These are phyloP conservation scores for Scytalopus superciliaris DNA, from an alignment of 2,113 vertebrate genomes.

Conservation along the genomic window DNA sequence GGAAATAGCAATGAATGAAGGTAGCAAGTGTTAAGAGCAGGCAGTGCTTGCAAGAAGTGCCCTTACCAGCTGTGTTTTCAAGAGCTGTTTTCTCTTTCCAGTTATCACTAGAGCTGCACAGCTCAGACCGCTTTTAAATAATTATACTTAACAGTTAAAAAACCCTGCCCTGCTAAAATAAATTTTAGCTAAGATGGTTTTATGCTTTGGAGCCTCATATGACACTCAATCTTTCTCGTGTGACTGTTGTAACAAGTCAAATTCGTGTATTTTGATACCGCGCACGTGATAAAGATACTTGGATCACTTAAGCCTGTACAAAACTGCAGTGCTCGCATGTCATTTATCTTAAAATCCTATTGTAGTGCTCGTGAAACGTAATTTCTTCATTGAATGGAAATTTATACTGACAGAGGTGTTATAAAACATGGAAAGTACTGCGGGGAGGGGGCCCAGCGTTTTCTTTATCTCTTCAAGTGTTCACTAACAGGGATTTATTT, in stretches of 20 bases:
- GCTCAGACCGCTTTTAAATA: background rate
- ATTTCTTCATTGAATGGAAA: slow-evolving; percentile 37
- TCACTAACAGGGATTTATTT: background rate
- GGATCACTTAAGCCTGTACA: slow-evolving; percentile 15
- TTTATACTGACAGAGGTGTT: slow-evolving; percentile 52
- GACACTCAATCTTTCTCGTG: background rate
- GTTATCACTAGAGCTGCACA: background rate
- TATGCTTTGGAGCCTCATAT: background rate
- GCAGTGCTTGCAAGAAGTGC: background rate
- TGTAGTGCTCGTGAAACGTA: background rate
- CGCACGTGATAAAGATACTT: background rate
- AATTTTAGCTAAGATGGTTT: background rate
- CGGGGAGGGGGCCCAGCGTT: background rate
- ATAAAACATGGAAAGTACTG: slow-evolving; percentile 17
- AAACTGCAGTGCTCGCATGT: slow-evolving; percentile 19
- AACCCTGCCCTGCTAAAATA: background rate
- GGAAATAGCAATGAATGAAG: background rate
- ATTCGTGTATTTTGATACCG: slow-evolving; percentile 39
- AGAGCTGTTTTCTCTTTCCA: background rate
- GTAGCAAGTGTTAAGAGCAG: background rate
- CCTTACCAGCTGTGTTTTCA: background rate
- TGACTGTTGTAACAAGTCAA: slow-evolving; percentile 11
- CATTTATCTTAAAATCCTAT: slow-evolving; percentile 53
- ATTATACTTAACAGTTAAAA: background rate
- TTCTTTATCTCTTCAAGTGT: background rate